Evolutionary conservation across 1,140 invertebrate genomes (phyloP).

Genomic region (Andricus grossulariae): DNA sequence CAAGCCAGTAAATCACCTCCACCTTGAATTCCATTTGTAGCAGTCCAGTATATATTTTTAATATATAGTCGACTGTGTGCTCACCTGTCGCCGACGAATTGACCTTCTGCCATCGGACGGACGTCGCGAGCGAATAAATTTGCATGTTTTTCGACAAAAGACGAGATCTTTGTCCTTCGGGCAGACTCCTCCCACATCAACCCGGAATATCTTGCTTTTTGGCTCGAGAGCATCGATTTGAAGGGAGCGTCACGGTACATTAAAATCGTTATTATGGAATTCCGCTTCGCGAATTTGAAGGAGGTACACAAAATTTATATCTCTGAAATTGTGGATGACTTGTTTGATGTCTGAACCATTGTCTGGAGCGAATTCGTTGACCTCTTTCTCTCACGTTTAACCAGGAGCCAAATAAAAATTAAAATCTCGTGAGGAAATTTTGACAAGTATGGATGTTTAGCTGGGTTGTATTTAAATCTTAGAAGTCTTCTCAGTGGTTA

Average conservation of each 20-base stretch:
- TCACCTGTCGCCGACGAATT: slow-evolving; percentile 63
- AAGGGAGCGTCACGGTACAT: slow-evolving; percentile 19
- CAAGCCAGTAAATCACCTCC: slow-evolving; percentile 67
- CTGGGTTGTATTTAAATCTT: too few species aligned
- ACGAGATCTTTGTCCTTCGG: slow-evolving; percentile 66
- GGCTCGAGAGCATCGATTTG: slow-evolving; percentile 23
- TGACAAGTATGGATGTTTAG: too few species aligned
- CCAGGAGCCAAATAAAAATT: background rate
- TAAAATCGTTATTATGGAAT: too few species aligned
- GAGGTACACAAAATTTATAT: background rate
- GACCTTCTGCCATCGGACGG: slow-evolving; percentile 57
- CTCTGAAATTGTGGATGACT: slow-evolving; percentile 27
- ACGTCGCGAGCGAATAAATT: slow-evolving; percentile 60
- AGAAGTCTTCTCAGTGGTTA: too few species aligned
- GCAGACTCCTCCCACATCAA: slow-evolving; percentile 53
- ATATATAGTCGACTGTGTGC: slow-evolving; percentile 31
- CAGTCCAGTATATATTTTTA: background rate
- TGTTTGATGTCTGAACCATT: slow-evolving; percentile 14
- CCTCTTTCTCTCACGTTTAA: slow-evolving; percentile 6
- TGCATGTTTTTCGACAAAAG: slow-evolving; percentile 67
- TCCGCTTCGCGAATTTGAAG: too few species aligned
- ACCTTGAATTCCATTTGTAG: slow-evolving; percentile 56
- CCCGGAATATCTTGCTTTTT: slow-evolving; percentile 51
- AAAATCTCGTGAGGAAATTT: background rate
- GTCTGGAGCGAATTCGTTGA: slow-evolving; percentile 10